A percentile compares a stretch with the other conserved stretches of the same genome.
Evolutionary conservation across 2,113 vertebrate species (phyloP).

Genomic region (Manacus vitellinus): DNA sequence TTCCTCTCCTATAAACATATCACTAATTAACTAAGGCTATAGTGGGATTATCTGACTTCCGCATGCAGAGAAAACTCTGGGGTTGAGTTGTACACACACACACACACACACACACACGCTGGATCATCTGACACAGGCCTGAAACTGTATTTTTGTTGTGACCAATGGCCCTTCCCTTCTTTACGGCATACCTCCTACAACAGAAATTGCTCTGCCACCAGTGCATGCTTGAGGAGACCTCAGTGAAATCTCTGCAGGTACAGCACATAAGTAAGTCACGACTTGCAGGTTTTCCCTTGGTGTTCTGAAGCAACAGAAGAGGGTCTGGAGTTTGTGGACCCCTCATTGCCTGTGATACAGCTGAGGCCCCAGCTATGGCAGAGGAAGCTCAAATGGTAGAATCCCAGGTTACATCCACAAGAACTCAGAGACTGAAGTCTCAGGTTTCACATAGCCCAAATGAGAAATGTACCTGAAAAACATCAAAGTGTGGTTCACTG

Average conservation of each 20-base stretch:
- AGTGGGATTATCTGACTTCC: constrained; percentile 17
- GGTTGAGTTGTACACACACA: not conserved
- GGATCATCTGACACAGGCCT: not conserved
- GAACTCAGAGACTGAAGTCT: not conserved
- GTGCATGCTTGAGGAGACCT: not conserved
- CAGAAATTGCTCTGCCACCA: not conserved
- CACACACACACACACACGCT: too few relatives aligned
- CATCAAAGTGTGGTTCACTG: too few relatives aligned
- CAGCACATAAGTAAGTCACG: rapidly evolving
- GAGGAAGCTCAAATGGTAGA: not conserved
- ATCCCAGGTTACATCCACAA: not conserved
- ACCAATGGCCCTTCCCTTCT: not conserved
- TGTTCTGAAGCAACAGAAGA: not conserved
- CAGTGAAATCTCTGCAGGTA: not conserved
- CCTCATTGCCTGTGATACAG: not conserved
- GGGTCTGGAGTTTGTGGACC: not conserved
- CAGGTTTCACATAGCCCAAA: not conserved
- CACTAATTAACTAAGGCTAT: not conserved
- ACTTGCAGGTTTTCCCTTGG: not conserved
- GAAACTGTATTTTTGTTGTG: not conserved
- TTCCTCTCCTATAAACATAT: not conserved
- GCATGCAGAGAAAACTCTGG: not conserved
- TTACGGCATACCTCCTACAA: not conserved
- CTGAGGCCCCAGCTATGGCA: not conserved
- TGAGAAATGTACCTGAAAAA: not conserved